Base-by-base conservation (phyloP, 2,113 vertebrate species). In the Hystrix cristata region DNA sequence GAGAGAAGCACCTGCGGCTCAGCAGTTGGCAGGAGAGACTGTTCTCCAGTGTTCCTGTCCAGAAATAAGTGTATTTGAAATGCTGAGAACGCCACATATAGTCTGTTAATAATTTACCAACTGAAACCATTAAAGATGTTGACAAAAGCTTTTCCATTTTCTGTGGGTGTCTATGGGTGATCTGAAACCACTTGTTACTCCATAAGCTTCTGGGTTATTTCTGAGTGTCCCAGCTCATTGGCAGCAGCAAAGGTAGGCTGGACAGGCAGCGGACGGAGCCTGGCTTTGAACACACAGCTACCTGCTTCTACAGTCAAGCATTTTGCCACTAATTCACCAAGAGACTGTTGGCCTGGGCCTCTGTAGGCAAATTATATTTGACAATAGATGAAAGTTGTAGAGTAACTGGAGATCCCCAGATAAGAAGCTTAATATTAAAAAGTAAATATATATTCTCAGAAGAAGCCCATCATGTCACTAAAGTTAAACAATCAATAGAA, bases 91-190 rank as follows among this genome's bases (percentile, higher is more conserved):
- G 69, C 94, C 90, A 96, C 94, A 97, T 96, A 96, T 86, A 94
- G 93, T 97, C 88, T 95, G 96, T 97, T 98, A 98, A 98, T 98
- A 98, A 98, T 98, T 98, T 91, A 98, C 97, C 96, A 96, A 92
- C 90, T 89, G 62, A 97, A 97, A 94, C 97, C 96, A 97, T 97
- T 97, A 97, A 97, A 97, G 95, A 97, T 97, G 96, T 98, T 98
- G 96, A 98, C 97, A 97, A 96, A 97, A 98, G 96, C 92, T 89
- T 97, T 97, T 96, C 90, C 96, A 97, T 96, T 97, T 94, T 90
- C 97, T 88, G 62, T 85, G 96, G 93, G 92, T 96, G 90, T 97
- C 97, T 95, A 48, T 93, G 94, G 95, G 95, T 91, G 94, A 91
- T 93, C 83, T 93, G 96, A 97, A 96, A 95, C 57, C 94, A 91